Evolutionary conservation across 2,888 invertebrate species (phyloP).

Genomic region (Heteropelma amictum): DNA sequence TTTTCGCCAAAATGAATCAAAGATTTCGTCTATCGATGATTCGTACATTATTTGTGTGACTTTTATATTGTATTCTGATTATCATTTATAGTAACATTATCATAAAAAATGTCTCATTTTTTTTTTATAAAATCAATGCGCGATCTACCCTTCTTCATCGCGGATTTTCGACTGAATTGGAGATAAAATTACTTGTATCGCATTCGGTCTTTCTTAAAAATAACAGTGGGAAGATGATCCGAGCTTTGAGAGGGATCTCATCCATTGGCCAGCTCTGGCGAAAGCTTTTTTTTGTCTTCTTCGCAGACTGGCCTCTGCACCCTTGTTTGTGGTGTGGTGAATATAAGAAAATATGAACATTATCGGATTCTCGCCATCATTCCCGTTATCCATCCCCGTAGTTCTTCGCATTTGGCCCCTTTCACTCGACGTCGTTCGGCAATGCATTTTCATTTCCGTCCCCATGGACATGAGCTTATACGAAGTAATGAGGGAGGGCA

Average conservation of each 20-base stretch:
- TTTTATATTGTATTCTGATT: neutral
- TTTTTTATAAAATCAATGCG: neutral
- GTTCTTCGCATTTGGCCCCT: slow-evolving; percentile 35
- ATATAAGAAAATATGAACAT: slow-evolving; percentile 29
- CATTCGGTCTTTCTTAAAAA: neutral
- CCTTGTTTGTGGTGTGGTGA: slow-evolving; percentile 25
- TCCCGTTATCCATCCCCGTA: neutral
- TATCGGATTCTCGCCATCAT: neutral
- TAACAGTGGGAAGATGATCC: neutral
- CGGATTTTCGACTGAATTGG: no score
- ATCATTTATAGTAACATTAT: no score
- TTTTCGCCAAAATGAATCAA: no score
- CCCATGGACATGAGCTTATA: slow-evolving; percentile 21
- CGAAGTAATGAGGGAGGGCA: slow-evolving; percentile 7
- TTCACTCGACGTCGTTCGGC: slow-evolving; percentile 42
- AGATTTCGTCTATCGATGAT: no score
- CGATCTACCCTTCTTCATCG: no score
- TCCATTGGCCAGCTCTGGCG: slow-evolving; percentile 20
- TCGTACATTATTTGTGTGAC: neutral
- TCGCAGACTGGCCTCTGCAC: neutral
- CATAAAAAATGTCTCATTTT: neutral
- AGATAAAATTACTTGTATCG: no score
- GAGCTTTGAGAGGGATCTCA: neutral
- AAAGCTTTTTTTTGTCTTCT: slow-evolving; percentile 29
- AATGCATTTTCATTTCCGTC: slow-evolving; percentile 54